These are phyloP conservation scores for Onthophagus taurus DNA, from an alignment of 1,140 invertebrate genomes.

Conservation along the genomic window DNA sequence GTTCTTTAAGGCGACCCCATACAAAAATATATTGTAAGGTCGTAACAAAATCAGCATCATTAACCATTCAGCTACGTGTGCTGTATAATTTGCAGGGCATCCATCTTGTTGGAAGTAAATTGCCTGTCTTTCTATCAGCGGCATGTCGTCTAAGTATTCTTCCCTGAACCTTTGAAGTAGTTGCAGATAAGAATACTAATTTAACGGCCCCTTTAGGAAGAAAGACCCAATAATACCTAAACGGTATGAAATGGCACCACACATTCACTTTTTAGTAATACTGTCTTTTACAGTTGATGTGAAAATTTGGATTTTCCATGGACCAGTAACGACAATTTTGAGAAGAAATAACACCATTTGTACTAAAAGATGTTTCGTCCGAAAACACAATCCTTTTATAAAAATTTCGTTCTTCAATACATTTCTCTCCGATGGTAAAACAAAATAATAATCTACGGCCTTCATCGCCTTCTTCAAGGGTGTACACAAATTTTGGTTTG, in stretches of 20 bases:
- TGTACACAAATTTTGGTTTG: slow-evolving; percentile 13
- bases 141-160: too few relatives aligned
- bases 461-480: slow-evolving; percentile 13
- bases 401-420: slow-evolving; percentile 15
- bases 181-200: too few relatives aligned
- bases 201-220: too few relatives aligned
- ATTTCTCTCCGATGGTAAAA: slow-evolving; percentile 11
- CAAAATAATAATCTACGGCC: slow-evolving; percentile 8
- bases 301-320: slow-evolving; percentile 7
- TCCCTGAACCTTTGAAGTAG: too few relatives aligned
- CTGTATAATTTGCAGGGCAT: too few relatives aligned
- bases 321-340: slow-evolving; percentile 7
- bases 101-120: too few relatives aligned
- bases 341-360: slow-evolving; percentile 3
- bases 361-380: slow-evolving; percentile 1
- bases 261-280: slow-evolving; percentile 8
- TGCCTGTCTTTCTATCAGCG: too few relatives aligned
- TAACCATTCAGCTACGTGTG: too few relatives aligned
- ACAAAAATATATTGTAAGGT: too few relatives aligned
- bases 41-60: too few relatives aligned
- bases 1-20: too few relatives aligned
- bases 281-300: not conserved
- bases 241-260: slow-evolving; percentile 9
- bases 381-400: slow-evolving; percentile 9
- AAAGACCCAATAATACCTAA: slow-evolving; percentile 11